Evolutionary conservation across 2,113 vertebrate genomes (phyloP).

Genomic region (Holacanthus passer): DNA sequence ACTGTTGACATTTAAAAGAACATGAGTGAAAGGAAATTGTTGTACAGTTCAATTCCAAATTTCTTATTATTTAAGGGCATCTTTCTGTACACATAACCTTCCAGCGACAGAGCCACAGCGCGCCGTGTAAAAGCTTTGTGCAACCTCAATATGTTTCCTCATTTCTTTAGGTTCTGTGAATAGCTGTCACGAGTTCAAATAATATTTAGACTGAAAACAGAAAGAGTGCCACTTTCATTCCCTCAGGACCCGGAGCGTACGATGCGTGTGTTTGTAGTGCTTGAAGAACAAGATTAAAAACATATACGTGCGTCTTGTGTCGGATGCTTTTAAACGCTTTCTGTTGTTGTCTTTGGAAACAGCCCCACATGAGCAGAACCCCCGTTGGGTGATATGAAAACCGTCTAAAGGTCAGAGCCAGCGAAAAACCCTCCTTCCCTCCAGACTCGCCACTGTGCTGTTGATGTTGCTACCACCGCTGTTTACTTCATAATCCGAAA

Average conservation of each 20-base stretch:
- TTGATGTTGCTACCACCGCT: constrained; percentile 28
- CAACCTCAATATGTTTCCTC: neutral
- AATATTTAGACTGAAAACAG: constrained; percentile 1
- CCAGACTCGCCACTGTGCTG: neutral
- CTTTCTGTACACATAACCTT: constrained; percentile 31
- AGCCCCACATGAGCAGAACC: constrained; percentile 29
- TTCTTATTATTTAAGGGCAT: constrained; percentile 31
- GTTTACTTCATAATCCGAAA: constrained; percentile 64
- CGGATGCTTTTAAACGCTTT: constrained; percentile 23
- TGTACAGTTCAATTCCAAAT: constrained; percentile 36
- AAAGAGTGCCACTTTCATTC: constrained; percentile 16
- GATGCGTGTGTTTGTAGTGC: neutral
- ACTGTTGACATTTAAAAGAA: constrained; percentile 65
- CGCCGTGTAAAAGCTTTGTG: neutral
- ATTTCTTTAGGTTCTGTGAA: neutral
- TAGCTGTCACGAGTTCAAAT: neutral
- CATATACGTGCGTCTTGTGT: constrained; percentile 1
- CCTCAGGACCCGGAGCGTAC: neutral
- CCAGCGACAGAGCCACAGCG: neutral
- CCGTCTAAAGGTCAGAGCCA: constrained; percentile 66
- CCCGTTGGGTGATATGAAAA: constrained; percentile 54
- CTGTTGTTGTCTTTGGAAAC: constrained; percentile 33
- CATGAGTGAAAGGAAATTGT: constrained; percentile 39
- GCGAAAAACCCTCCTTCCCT: constrained; percentile 16
- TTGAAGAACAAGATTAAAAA: constrained; percentile 36